phyloP scores from a whole-genome alignment of 2,113 vertebrate species.

The Odontesthes bonariensis region DNA sequence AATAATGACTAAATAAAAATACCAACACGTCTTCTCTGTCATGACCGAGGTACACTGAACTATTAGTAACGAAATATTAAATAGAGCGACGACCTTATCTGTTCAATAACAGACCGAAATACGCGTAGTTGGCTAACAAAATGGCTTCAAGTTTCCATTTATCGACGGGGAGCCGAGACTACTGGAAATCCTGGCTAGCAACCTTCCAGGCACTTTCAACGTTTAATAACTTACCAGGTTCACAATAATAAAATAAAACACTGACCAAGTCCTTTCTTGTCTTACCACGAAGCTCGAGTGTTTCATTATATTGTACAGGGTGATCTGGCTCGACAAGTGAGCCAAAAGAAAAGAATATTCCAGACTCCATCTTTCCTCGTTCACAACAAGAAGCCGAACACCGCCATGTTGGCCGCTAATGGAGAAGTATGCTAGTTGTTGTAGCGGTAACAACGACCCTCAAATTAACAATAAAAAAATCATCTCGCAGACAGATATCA shows the following conservation, averaged over 20 bases:
- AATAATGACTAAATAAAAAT: not conserved
- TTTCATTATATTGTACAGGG: not conserved
- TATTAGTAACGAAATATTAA: not conserved
- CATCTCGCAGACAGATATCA: not conserved
- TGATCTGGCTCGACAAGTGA: not conserved
- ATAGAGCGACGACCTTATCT: not conserved
- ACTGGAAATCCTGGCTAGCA: not conserved
- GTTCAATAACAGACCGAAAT: conserved; percentile 21
- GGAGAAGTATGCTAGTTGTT: not conserved
- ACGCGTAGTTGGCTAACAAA: conserved; percentile 54
- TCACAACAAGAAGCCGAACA: conserved; percentile 64
- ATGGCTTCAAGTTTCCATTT: conserved; percentile 61
- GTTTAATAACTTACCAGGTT: too few relatives aligned
- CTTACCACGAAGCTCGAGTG: rapidly evolving
- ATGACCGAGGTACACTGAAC: not conserved
- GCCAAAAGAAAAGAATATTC: conserved; percentile 53
- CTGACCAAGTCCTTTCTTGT: rapidly evolving
- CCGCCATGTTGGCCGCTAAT: conserved; percentile 75
- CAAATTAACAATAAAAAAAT: not conserved
- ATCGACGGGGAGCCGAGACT: conserved; percentile 12
- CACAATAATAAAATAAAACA: not conserved
- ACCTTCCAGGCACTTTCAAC: not conserved
- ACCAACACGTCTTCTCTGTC: not conserved
- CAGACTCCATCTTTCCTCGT: conserved; percentile 74
- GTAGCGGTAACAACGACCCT: not conserved